Conservation (phyloP, 2,888 invertebrate genomes). For the Psylliodes chrysocephalus region DNA sequence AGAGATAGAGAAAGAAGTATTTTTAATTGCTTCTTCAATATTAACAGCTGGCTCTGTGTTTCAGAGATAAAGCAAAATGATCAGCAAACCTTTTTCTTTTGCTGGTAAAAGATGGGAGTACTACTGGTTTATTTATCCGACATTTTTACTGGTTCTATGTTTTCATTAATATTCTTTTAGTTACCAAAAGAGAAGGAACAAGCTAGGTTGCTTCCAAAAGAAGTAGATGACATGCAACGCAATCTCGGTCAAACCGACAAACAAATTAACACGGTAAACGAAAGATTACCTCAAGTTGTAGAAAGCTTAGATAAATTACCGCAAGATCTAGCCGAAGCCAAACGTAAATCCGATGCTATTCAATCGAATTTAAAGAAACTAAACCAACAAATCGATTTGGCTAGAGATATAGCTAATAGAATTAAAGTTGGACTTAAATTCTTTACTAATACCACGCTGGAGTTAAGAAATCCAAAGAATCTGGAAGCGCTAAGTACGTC, state of each 20-base stretch:
- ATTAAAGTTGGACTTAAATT: constrained; percentile 85
- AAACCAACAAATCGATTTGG: constrained; percentile 82
- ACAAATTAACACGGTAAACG: constrained; percentile 73
- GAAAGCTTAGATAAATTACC: constrained; percentile 71
- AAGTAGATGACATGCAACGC: constrained; percentile 77
- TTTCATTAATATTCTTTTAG: too few relatives aligned
- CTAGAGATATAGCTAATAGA: constrained; percentile 83
- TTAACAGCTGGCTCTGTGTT: too few relatives aligned
- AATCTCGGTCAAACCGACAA: constrained; percentile 71
- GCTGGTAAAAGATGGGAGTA: too few relatives aligned
- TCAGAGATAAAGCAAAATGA: too few relatives aligned
- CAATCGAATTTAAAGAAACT: constrained; percentile 77
- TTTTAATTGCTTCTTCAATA: too few relatives aligned
- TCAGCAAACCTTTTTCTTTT: too few relatives aligned
- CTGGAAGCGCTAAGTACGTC: constrained; percentile 86
- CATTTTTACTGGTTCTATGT: too few relatives aligned
- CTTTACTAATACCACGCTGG: constrained; percentile 82
- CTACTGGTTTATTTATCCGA: too few relatives aligned
- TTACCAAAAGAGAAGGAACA: constrained; percentile 74
- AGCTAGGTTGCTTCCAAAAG: constrained; percentile 72
- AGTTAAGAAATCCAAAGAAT: constrained; percentile 86
- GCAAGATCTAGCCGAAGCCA: constrained; percentile 69
- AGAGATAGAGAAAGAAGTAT: too few relatives aligned
- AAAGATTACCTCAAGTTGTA: constrained; percentile 73
- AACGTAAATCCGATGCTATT: constrained; percentile 69